Evolutionary conservation across 2,888 invertebrate species (phyloP).

Genomic region (Nemotelus nigrinus): DNA sequence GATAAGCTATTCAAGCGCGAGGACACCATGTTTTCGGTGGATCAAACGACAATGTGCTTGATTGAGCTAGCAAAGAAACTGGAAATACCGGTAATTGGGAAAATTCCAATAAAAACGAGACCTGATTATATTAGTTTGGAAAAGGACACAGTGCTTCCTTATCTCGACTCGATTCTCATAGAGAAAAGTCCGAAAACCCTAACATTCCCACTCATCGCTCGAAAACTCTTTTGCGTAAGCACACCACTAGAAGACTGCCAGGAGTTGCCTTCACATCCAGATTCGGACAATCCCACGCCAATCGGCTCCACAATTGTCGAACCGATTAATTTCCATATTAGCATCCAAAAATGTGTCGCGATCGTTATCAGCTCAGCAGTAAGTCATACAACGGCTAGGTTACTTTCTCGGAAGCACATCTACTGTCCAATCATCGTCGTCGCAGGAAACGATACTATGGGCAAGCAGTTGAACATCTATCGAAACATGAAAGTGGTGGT

Average conservation of each 20-base stretch:
- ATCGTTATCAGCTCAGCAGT: conserved; percentile 8
- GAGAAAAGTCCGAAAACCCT: conserved; percentile 61
- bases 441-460: conserved; percentile 45
- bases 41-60: conserved; percentile 51
- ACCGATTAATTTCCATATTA: conserved; percentile 26
- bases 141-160: conserved; percentile 58
- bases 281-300: conserved; percentile 50
- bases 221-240: conserved; percentile 56
- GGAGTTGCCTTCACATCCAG: background rate
- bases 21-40: conserved; percentile 52
- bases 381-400: conserved; percentile 17
- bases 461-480: conserved; percentile 55
- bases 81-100: conserved; percentile 59
- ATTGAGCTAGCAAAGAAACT: conserved; percentile 57
- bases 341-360: conserved; percentile 24
- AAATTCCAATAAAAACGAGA: conserved; percentile 60
- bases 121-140: conserved; percentile 61
- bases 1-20: conserved; percentile 55
- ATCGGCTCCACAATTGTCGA: background rate
- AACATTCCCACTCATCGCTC: conserved; percentile 62
- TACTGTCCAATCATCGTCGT: conserved; percentile 62
- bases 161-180: conserved; percentile 61
- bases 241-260: background rate
- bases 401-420: conserved; percentile 52
- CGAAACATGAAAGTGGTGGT: conserved; percentile 58